Conservation (phyloP, 2,888 invertebrate genomes). For the Schrankia costaestrigalis region DNA sequence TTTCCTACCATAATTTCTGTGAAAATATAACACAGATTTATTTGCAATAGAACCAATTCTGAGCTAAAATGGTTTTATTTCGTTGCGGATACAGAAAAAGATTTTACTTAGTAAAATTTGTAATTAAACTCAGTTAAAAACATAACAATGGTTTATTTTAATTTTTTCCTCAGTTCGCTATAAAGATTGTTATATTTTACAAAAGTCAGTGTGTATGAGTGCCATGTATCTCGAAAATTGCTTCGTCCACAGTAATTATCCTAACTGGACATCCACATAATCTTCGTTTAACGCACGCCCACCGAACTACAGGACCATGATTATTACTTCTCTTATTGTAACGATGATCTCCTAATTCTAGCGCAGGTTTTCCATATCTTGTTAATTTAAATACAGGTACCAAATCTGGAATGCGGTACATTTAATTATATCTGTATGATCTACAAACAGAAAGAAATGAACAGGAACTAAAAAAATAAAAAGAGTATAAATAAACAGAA, state of each 20-base stretch:
- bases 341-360: conserved; percentile 34
- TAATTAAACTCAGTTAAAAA: neutral
- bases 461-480: too few species aligned
- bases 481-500: too few species aligned
- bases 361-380: conserved; percentile 39
- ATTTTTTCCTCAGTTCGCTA: neutral
- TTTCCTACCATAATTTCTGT: too few species aligned
- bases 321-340: conserved; percentile 32
- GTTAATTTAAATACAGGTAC: conserved; percentile 28
- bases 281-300: conserved; percentile 30
- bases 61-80: too few species aligned
- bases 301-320: conserved; percentile 22
- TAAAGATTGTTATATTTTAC: too few species aligned
- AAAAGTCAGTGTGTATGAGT: conserved; percentile 21
- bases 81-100: too few species aligned
- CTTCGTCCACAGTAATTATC: conserved; percentile 21
- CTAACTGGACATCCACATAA: conserved; percentile 26
- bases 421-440: too few species aligned
- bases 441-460: too few species aligned
- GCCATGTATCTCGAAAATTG: conserved; percentile 11
- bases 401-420: neutral
- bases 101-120: neutral
- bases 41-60: too few species aligned
- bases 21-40: too few species aligned
- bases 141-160: neutral